Evolutionary conservation across 2,113 vertebrate genomes (phyloP), one percentile per base, ranked within the genome.

Genomic region (Dasyurus viverrinus): DNA sequence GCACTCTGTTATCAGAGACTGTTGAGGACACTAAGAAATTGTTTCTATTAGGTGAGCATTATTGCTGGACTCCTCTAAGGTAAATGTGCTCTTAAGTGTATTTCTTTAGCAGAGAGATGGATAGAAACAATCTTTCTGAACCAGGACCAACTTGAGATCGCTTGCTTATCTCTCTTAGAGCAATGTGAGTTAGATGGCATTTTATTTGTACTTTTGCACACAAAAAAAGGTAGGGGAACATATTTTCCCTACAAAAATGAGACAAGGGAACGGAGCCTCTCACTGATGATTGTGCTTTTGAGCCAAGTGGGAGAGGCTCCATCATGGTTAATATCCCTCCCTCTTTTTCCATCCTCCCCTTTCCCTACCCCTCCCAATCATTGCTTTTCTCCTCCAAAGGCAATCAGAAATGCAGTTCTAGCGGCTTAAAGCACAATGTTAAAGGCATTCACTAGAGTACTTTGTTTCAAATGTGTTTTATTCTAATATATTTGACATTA

Each of bases 11-110:
- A 95, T 92, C 89, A 92, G 89, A 89, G 68, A 36, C 91, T 60
- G 26, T 90, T 93, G 93, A 96, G 90, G 96, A 93, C 93, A 95
- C 76, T 93, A 96, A 90, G 97, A 96, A 96, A 96, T 95, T 94
- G 97, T 97, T 98, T 96, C 96, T 97, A 96, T 94, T 95, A 98
- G 97, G 93, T 46, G 90, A 92, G 46, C 91, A 91, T 96, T 94
- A 96, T 93, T 91, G 90, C 92, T 89, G 52, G 93, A 53, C 96
- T 96, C 50, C 89, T 96, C 54, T 84, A 93, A 94, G 95, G 95
- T 95, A 94, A 96, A 97, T 96, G 94, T 68, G 76, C 92, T 91
- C 92, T 91, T 94, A 97, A 95, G 93, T 93, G 53, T 93, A 94
- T 96, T 95, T 96, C 89, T 96, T 95, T 90, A 89, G 90, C 91